phyloP scores from a whole-genome alignment of 2,113 vertebrate genomes.

The Phaethornis superciliosus region DNA sequence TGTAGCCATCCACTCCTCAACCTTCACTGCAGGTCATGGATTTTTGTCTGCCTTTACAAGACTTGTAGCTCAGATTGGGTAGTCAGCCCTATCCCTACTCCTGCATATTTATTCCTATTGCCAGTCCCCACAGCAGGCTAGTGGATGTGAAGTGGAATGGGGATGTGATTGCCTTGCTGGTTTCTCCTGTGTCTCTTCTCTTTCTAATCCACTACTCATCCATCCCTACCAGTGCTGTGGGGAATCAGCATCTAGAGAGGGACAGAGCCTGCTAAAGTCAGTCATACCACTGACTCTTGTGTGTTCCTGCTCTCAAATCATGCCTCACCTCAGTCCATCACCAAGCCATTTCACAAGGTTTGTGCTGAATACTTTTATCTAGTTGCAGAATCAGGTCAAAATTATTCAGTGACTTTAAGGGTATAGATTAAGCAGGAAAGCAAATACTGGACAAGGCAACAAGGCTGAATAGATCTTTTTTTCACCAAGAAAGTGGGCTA shows the following conservation, averaged over 20 bases:
- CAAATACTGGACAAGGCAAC: background rate
- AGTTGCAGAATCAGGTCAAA: background rate
- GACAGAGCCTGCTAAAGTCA: background rate
- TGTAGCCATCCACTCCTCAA: background rate
- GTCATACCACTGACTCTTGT: background rate
- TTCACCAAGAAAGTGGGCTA: background rate
- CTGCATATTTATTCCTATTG: background rate
- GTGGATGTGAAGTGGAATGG: fast-evolving
- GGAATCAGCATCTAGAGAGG: background rate
- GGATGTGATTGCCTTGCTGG: background rate
- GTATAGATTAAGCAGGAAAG: background rate
- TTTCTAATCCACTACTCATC: background rate
- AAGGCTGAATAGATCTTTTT: background rate
- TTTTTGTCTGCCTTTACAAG: background rate
- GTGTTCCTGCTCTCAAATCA: background rate
- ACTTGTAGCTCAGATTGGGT: background rate
- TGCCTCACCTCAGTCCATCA: background rate
- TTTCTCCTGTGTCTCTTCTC: background rate
- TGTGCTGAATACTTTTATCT: background rate
- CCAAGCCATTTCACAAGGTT: background rate
- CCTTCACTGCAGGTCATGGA: background rate
- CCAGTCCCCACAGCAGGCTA: background rate
- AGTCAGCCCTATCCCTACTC: background rate
- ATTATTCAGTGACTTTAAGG: background rate
- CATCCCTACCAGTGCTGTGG: fast-evolving